Evolutionary conservation across 1,140 invertebrate species (phyloP).

Genomic region (Brachionus manjavacas): DNA sequence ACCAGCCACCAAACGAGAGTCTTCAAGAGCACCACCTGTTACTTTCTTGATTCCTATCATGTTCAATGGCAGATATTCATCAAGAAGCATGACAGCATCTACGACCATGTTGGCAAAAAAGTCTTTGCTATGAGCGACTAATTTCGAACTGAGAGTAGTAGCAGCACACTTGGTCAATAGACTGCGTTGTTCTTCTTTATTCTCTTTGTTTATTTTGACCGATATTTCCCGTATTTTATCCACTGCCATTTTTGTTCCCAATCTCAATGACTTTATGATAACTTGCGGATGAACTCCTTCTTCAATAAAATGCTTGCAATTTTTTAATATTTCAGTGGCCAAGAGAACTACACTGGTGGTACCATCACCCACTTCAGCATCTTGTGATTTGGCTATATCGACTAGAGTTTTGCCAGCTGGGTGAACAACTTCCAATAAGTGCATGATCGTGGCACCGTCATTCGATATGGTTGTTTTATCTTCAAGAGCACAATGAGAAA

Average conservation of each 20-base stretch:
- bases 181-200: constrained; percentile 64
- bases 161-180: constrained; percentile 87
- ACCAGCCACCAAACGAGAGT: constrained; percentile 82
- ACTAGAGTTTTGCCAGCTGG: constrained; percentile 94
- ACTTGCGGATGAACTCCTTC: constrained; percentile 92
- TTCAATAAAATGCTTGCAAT: constrained; percentile 89
- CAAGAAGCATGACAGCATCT: constrained; percentile 86
- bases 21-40: constrained; percentile 71
- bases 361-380: constrained; percentile 97
- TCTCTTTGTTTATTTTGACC: constrained; percentile 64
- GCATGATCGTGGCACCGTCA: constrained; percentile 98
- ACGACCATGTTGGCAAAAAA: constrained; percentile 97
- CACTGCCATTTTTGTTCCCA: constrained; percentile 72
- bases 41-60: constrained; percentile 99
- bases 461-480: constrained; percentile 90
- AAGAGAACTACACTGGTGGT: constrained; percentile 92
- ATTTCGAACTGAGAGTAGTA: constrained; percentile 91
- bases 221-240: constrained; percentile 79
- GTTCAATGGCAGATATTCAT: constrained; percentile 86
- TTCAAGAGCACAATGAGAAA: constrained; percentile 16
- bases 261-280: constrained; percentile 78
- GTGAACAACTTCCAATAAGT: constrained; percentile 91
- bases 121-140: constrained; percentile 87
- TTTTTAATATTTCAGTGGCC: constrained; percentile 89
- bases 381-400: constrained; percentile 98